Percentiles rank a stretch among this genome's conserved stretches.
These are phyloP conservation scores for Drosophila robusta DNA, from an alignment of 2,888 invertebrate species.

Conservation along the genomic window DNA sequence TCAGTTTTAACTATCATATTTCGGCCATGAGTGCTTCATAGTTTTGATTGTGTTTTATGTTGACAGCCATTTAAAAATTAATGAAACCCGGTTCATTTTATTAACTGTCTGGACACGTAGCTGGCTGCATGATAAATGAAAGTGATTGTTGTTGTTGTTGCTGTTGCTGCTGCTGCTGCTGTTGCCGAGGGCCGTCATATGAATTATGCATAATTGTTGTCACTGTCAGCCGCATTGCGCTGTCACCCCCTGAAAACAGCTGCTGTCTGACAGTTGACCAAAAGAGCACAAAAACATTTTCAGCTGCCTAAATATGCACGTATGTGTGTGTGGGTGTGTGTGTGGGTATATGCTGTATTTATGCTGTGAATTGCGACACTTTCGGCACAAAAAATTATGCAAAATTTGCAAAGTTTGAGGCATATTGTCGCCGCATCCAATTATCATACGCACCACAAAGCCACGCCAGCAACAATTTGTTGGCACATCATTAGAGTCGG, in stretches of 20 bases:
- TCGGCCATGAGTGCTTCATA: background rate
- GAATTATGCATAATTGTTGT: constrained; percentile 77
- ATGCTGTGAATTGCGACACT: constrained; percentile 51
- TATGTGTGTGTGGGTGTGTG: constrained; percentile 10
- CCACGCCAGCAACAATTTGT: constrained; percentile 28
- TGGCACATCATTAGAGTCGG: constrained; percentile 15
- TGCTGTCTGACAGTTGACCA: constrained; percentile 20
- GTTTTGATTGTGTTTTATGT: constrained; percentile 23
- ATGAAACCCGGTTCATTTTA: constrained; percentile 35
- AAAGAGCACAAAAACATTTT: constrained; percentile 36
- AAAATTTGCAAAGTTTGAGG: constrained; percentile 57
- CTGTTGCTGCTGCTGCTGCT: constrained; percentile 9
- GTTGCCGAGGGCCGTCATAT: constrained; percentile 49
- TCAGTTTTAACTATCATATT: background rate
- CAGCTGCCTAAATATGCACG: constrained; percentile 4
- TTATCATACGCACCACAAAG: constrained; percentile 50
- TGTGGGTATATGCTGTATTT: constrained; percentile 22
- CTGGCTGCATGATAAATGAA: constrained; percentile 64
- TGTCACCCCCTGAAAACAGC: constrained; percentile 7
- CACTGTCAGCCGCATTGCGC: constrained; percentile 40
- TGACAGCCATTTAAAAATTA: constrained; percentile 45
- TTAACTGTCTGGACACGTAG: constrained; percentile 35
- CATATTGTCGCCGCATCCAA: constrained; percentile 23
- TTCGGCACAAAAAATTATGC: constrained; percentile 16
- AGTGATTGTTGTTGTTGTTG: constrained; percentile 11